Conservation (phyloP, 2,113 vertebrate genomes). For the Notiomystis cincta region DNA sequence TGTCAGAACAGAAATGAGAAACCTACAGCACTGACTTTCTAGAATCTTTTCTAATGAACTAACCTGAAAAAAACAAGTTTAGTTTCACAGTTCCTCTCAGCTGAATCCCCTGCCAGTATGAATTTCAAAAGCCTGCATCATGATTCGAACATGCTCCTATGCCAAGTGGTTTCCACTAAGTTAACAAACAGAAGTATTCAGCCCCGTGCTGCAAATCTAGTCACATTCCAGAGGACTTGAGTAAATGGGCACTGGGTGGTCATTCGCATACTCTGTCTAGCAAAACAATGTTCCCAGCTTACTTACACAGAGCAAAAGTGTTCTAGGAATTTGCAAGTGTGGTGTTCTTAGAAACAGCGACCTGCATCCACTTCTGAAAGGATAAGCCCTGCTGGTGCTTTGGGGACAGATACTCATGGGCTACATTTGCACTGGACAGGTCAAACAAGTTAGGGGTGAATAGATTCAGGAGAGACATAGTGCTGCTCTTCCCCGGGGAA, state of each 20-base stretch:
- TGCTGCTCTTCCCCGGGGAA: neutral
- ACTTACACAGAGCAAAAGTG: constrained; percentile 50
- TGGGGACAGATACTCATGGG: neutral
- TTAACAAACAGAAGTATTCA: constrained; percentile 51
- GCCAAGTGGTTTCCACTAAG: constrained; percentile 56
- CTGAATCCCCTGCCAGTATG: neutral
- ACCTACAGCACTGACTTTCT: neutral
- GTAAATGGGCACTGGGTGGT: constrained; percentile 30
- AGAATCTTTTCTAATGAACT: neutral
- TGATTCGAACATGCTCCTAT: neutral
- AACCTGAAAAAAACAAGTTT: neutral
- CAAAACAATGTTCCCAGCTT: constrained; percentile 53
- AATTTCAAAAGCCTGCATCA: constrained; percentile 35
- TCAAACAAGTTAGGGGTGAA: neutral
- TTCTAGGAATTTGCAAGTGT: constrained; percentile 62
- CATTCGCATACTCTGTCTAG: constrained; percentile 49
- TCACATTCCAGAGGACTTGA: constrained; percentile 52
- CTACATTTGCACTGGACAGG: neutral
- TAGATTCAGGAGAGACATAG: neutral
- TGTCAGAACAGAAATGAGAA: neutral
- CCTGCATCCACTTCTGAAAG: neutral
- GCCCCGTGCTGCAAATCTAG: constrained; percentile 23
- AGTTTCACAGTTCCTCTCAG: neutral
- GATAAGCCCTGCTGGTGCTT: neutral
- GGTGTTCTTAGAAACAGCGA: constrained; percentile 44